These are phyloP conservation scores for Ptilodon capucinus DNA, from an alignment of 2,888 invertebrate genomes.

Conservation along the genomic window DNA sequence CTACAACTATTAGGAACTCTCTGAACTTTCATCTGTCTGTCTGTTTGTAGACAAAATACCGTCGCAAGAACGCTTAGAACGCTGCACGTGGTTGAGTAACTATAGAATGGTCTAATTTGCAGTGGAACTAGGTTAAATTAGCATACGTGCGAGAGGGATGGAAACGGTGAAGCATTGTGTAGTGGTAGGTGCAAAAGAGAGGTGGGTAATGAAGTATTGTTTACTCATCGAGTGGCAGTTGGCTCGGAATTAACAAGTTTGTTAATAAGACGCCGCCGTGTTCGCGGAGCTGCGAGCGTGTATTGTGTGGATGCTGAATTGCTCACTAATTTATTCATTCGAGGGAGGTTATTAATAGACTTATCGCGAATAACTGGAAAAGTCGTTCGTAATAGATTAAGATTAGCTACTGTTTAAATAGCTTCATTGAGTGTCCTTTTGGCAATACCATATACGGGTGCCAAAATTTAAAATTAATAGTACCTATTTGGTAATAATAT, in stretches of 20 bases:
- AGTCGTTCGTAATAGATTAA: too few species aligned
- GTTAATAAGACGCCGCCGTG: constrained; percentile 27
- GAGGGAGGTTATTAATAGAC: neutral
- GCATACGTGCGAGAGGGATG: constrained; percentile 25
- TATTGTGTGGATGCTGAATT: neutral
- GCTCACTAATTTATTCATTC: neutral
- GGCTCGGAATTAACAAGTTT: constrained; percentile 37
- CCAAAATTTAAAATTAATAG: too few species aligned
- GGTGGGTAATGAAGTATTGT: constrained; percentile 26
- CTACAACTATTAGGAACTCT: constrained; percentile 3
- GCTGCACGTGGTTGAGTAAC: constrained; percentile 9
- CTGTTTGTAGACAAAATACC: constrained; percentile 28
- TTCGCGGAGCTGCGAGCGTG: neutral
- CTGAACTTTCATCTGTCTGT: constrained; percentile 11
- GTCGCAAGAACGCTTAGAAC: constrained; percentile 17
- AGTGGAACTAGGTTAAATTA: constrained; percentile 40
- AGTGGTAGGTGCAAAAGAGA: constrained; percentile 5
- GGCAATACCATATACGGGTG: too few species aligned
- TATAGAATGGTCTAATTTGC: constrained; percentile 31
- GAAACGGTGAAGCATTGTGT: neutral
- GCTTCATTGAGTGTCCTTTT: too few species aligned
- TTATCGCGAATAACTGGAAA: neutral
- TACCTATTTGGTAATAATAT: too few species aligned
- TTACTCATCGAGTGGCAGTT: constrained; percentile 38
- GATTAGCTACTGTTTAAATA: too few species aligned